These are phyloP conservation scores for Columba guinea DNA, from an alignment of 2,797 vertebrate species.

Conservation along the genomic window DNA sequence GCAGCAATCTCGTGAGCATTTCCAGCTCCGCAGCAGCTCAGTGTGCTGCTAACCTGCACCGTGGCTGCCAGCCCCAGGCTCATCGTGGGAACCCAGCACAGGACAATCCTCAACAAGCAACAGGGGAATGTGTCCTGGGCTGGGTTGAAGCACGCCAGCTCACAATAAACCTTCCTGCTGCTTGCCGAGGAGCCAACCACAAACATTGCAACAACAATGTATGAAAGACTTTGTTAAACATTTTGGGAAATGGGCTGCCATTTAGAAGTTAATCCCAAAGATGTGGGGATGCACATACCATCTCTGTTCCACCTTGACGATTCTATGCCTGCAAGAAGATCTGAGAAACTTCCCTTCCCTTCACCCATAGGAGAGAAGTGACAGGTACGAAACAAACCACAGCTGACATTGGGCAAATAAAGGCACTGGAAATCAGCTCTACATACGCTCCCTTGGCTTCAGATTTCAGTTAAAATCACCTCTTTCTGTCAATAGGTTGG, in stretches of 20 bases:
- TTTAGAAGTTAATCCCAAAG: background rate
- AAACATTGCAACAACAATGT: background rate
- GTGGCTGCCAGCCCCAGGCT: background rate
- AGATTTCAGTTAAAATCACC: background rate
- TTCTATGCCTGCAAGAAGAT: background rate
- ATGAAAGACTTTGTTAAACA: background rate
- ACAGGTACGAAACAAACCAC: background rate
- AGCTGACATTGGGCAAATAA: background rate
- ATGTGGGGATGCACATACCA: accelerated
- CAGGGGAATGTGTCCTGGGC: background rate
- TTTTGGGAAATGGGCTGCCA: background rate
- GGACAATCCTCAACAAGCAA: background rate
- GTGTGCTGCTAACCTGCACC: accelerated
- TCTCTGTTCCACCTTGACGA: background rate
- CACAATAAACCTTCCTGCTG: background rate
- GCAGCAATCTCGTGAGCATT: background rate
- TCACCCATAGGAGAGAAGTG: background rate
- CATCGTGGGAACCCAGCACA: background rate
- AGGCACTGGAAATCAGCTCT: background rate
- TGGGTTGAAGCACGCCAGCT: background rate
- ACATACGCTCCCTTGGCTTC: background rate
- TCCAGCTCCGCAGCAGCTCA: background rate
- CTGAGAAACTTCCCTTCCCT: background rate
- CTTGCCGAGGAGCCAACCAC: background rate
- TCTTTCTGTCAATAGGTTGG: background rate